Conservation (phyloP, 2,888 invertebrate species). For the Atherix ibis region DNA sequence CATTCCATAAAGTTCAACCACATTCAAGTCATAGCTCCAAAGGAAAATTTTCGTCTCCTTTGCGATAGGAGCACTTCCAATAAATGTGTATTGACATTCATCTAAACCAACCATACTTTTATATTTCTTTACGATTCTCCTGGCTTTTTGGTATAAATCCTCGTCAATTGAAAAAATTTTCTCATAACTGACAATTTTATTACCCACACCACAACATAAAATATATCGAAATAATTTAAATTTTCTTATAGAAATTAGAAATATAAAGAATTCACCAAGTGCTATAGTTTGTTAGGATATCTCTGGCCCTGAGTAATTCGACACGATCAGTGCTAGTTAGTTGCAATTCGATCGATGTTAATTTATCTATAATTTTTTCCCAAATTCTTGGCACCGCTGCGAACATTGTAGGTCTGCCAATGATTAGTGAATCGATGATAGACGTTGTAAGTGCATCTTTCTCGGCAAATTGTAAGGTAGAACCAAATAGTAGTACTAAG, state of each 20-base stretch:
- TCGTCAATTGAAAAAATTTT: too few relatives aligned
- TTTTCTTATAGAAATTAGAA: too few relatives aligned
- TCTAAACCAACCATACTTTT: constrained; percentile 61
- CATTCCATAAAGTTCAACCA: constrained; percentile 80
- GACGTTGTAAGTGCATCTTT: constrained; percentile 78
- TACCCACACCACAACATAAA: constrained; percentile 24
- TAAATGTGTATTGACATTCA: constrained; percentile 46
- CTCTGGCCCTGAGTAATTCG: too few relatives aligned
- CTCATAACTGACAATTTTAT: constrained; percentile 55
- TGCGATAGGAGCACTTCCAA: constrained; percentile 76
- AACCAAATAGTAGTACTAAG: constrained; percentile 44
- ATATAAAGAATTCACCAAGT: too few relatives aligned
- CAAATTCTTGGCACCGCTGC: constrained; percentile 86
- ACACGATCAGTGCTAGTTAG: too few relatives aligned
- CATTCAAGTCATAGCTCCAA: constrained; percentile 67
- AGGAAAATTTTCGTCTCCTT: constrained; percentile 76
- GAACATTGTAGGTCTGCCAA: constrained; percentile 70
- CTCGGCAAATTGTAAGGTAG: constrained; percentile 74
- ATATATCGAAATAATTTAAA: too few relatives aligned
- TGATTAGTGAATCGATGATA: constrained; percentile 55
- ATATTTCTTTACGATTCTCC: constrained; percentile 70
- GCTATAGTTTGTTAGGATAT: too few relatives aligned
- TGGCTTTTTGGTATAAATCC: too few relatives aligned
- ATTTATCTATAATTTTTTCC: constrained; percentile 85
- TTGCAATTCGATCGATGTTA: too few relatives aligned